Conservation (phyloP, 1,140 invertebrate genomes). For the Heliothis virescens region DNA sequence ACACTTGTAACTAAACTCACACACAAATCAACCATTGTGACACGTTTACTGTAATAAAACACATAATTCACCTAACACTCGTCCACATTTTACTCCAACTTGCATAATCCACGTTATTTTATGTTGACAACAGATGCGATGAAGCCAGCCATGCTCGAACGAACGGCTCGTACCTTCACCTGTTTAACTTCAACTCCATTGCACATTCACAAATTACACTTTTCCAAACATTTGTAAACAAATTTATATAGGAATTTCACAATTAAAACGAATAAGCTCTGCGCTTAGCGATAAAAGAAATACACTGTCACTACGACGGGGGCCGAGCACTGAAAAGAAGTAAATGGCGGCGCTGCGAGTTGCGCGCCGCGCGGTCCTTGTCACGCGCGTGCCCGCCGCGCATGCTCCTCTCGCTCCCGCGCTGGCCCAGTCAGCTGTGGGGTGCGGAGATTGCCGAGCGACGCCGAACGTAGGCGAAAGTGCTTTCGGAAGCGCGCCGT, state of each 20-base stretch:
- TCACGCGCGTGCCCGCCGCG: slow-evolving; percentile 52
- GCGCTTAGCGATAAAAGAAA: slow-evolving; percentile 69
- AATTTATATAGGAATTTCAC: slow-evolving; percentile 71
- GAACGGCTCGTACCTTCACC: slow-evolving; percentile 60
- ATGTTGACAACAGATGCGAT: slow-evolving; percentile 80
- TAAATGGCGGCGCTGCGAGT: slow-evolving; percentile 78
- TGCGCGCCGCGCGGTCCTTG: slow-evolving; percentile 74
- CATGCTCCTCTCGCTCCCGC: slow-evolving; percentile 66
- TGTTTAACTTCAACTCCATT: slow-evolving; percentile 67
- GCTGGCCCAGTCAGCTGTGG: slow-evolving; percentile 79
- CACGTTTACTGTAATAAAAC: slow-evolving; percentile 37
- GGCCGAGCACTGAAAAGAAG: slow-evolving; percentile 80
- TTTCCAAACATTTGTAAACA: slow-evolving; percentile 76
- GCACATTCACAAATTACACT: slow-evolving; percentile 64
- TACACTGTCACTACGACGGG: slow-evolving; percentile 80
- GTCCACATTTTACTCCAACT: slow-evolving; percentile 82
- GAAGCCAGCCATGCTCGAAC: slow-evolving; percentile 71
- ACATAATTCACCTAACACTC: slow-evolving; percentile 78
- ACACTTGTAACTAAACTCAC: slow-evolving; percentile 36
- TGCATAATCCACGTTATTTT: slow-evolving; percentile 84
- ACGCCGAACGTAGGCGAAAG: slow-evolving; percentile 77
- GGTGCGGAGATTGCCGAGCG: slow-evolving; percentile 68
- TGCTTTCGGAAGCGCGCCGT: slow-evolving; percentile 74
- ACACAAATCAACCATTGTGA: slow-evolving; percentile 22
- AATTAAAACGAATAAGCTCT: slow-evolving; percentile 76